Percentiles rank a stretch among this genome's conserved stretches.
Conservation (phyloP, 2,797 vertebrate species). For the Sebastes nivosus region DNA sequence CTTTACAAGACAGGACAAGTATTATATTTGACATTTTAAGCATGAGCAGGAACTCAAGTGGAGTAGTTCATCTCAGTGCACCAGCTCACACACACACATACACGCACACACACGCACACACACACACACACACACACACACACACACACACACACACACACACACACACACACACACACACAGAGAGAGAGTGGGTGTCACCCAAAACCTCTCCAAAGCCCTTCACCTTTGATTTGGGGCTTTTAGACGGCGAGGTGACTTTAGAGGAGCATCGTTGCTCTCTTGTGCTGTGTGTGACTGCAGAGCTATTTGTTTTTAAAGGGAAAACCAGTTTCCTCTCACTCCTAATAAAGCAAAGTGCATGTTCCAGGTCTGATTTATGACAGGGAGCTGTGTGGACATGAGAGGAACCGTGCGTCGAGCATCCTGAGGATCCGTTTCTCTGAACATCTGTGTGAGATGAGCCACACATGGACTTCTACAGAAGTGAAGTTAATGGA, state of each 20-base stretch:
- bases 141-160: not conserved
- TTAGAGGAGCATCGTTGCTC: not conserved
- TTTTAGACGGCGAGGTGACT: slow-evolving; percentile 24
- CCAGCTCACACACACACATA: not conserved
- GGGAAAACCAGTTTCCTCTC: not conserved
- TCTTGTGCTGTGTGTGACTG: not conserved
- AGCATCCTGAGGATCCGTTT: not conserved
- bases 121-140: not conserved
- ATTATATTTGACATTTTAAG: not conserved
- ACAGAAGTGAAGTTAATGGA: slow-evolving; percentile 32
- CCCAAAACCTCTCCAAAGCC: slow-evolving; percentile 11
- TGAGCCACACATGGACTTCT: slow-evolving; percentile 44
- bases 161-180: not conserved
- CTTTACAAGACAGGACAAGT: not conserved
- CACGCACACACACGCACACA: not conserved
- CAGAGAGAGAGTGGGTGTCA: not conserved
- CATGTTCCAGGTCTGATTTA: slow-evolving; percentile 17
- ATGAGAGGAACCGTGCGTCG: not conserved
- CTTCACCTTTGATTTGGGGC: slow-evolving; percentile 4
- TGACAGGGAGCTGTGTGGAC: not conserved
- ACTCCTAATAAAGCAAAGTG: too few species aligned
- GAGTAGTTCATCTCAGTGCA: not conserved
- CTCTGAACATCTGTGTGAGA: slow-evolving; percentile 4
- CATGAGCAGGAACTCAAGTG: not conserved
- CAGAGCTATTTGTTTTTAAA: not conserved